Evolutionary conservation across 2,113 vertebrate species (phyloP), one percentile per base, ranked within the genome.

Genomic region (Cephalopholis sonnerati): DNA sequence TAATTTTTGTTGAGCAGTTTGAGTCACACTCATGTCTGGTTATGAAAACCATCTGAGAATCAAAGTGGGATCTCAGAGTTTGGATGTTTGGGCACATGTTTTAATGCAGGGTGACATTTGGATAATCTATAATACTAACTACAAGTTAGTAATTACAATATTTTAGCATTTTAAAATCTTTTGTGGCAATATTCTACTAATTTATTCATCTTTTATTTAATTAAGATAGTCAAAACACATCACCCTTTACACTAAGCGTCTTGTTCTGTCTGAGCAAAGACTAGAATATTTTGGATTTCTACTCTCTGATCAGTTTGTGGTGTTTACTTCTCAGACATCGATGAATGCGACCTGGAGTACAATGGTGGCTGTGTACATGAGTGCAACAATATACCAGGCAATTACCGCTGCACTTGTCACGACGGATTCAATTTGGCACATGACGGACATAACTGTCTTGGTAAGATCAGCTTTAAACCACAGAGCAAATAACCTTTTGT

Each of bases 351-450:
- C 91, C 93, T 96, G 0, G 96, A 98, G 57, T 96, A 97, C 93
- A 98, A 98, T 41, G 98, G 98, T 62, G 98, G 98, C 92, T 99
- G 98, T 62, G 98, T 99, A 77, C 98, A 99, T 0, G 97, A 99
- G 89, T 99, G 98, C 92, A 96, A 96, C 94, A 99, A 99, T 91
- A 98, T 99, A 84, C 98, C 97, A 17, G 98, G 98, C 53, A 99
- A 99, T 94, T 99, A 99, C 83, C 97, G 97, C 90, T 99, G 98
- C 86, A 96, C 96, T 90, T 99, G 98, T 93, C 97, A 97, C 2
- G 98, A 99, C 77, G 98, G 98, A 58, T 99, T 99, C 92, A 96
- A 96, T 95, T 92, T 99, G 95, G 97, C 97, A 65, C 97, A 98
- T 1, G 98, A 99, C 36, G 98, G 98, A 83, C 98, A 98, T 91